Evolutionary conservation across 2,797 vertebrate genomes (phyloP), one percentile per base, ranked within the genome.

Genomic region (Trichosurus vulpecula): DNA sequence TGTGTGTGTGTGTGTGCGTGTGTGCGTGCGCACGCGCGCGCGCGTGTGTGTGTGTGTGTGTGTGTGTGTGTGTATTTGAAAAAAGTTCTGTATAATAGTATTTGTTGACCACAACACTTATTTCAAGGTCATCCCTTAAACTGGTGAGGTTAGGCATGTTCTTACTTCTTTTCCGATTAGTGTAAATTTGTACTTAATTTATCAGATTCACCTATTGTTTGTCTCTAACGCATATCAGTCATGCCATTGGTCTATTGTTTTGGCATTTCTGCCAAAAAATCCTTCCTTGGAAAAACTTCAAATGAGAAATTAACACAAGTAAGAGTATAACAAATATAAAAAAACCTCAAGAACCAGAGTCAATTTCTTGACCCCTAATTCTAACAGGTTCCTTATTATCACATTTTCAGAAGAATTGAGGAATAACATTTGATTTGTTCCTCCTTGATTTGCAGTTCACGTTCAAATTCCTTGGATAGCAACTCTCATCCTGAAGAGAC

Each of bases 401-500:
- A 47, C 12, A 87, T 47, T 25, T 51, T 87, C 41, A 51, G 41
- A 87, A 51, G 9, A 51, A 25, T 12, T 87, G 74, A 87, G 74
- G 41, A 47, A 51, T 55, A 93, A 54, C 55, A 47, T 54, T 0
- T 94, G 30, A 1, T 51, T 90, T 52, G 30, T 0, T 22, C 16
- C 55, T 12, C 58, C 91, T 89, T 81, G 41, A 10, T 93, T 54
- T 96, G 89, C 93, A 98, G 98, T 91, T 95, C 96, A 90, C 51
- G 6, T 27, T 0, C 97, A 16, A 92, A 90, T 91, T 51, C 54
- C 56, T 92, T 94, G 14, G 52, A 94, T 94, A 96, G 92, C 81
- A 87, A 81, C 47, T 95, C 97, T 52, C 81, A 74, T 0, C 54
- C 52, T 25, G 94, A 93, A 3, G 96, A 95, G 94, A 94, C 92